Evolutionary conservation across 2,888 invertebrate species (phyloP).

Genomic region (Aquatica leii): DNA sequence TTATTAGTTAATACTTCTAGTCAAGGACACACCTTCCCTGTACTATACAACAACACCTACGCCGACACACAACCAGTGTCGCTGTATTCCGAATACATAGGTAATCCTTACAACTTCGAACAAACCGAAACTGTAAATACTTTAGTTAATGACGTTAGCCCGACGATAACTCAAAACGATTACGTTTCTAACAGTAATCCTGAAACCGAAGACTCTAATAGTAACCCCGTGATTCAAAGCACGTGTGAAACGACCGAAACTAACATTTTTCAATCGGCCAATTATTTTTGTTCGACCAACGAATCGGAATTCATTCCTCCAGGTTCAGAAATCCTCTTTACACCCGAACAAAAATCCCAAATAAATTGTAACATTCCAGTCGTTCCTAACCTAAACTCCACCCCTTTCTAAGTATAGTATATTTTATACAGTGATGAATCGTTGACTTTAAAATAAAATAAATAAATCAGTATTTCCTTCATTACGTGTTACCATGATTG

Average conservation of each 20-base stretch:
- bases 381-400: constrained; percentile 14
- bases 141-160: background rate
- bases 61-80: constrained; percentile 47
- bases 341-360: constrained; percentile 39
- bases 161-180: background rate
- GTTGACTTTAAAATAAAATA: too few species aligned
- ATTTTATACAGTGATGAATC: too few species aligned
- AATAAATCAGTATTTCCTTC: too few species aligned
- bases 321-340: constrained; percentile 71
- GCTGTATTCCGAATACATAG: constrained; percentile 66
- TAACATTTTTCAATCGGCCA: constrained; percentile 68
- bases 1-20: constrained; percentile 38
- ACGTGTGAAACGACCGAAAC: constrained; percentile 3
- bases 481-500: too few species aligned
- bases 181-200: background rate
- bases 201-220: background rate
- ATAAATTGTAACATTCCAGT: constrained; percentile 23
- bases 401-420: background rate
- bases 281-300: constrained; percentile 68
- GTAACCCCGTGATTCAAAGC: too few species aligned
- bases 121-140: constrained; percentile 22
- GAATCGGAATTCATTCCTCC: constrained; percentile 62
- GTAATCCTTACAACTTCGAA: constrained; percentile 65
- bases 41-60: constrained; percentile 51
- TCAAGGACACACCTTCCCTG: constrained; percentile 55